phyloP scores from a whole-genome alignment of 37 sponge, comb jelly and placozoan genomes.

The Hormiphora californensis region DNA sequence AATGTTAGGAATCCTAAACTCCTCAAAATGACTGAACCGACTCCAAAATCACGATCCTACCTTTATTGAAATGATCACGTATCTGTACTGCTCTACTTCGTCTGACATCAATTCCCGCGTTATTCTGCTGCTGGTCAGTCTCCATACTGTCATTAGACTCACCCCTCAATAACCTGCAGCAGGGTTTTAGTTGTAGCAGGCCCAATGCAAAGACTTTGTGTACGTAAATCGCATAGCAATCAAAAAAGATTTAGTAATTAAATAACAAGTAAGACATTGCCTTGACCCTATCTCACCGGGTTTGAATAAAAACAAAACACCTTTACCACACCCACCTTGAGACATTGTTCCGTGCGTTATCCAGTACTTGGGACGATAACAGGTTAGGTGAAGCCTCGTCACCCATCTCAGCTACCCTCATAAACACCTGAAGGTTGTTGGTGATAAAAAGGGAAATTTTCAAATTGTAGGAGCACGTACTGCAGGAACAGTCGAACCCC shows the following conservation, averaged over 20 bases:
- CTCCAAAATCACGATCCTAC: neutral
- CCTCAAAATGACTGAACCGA: no score
- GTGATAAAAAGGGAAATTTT: neutral
- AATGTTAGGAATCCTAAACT: no score
- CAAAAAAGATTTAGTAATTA: no score
- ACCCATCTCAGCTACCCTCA: constrained; percentile 75
- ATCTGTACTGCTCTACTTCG: constrained; percentile 32
- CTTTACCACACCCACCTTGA: neutral
- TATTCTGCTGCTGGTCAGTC: neutral
- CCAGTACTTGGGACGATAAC: no score
- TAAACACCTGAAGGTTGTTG: constrained; percentile 63
- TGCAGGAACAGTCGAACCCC: neutral
- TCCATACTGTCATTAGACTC: no score
- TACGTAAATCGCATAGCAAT: no score
- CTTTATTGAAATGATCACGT: constrained; percentile 12
- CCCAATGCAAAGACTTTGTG: no score
- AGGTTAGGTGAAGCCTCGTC: neutral
- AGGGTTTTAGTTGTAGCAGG: no score
- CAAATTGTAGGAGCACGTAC: neutral
- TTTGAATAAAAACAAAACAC: no score
- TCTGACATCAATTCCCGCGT: neutral
- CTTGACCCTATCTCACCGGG: no score
- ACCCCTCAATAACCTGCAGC: no score
- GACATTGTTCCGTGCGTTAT: constrained; percentile 10
- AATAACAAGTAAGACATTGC: no score